A percentile compares a stretch with the other conserved stretches of the same genome.
These are phyloP conservation scores for Chionis minor DNA, from an alignment of 2,113 vertebrate species.

Conservation along the genomic window DNA sequence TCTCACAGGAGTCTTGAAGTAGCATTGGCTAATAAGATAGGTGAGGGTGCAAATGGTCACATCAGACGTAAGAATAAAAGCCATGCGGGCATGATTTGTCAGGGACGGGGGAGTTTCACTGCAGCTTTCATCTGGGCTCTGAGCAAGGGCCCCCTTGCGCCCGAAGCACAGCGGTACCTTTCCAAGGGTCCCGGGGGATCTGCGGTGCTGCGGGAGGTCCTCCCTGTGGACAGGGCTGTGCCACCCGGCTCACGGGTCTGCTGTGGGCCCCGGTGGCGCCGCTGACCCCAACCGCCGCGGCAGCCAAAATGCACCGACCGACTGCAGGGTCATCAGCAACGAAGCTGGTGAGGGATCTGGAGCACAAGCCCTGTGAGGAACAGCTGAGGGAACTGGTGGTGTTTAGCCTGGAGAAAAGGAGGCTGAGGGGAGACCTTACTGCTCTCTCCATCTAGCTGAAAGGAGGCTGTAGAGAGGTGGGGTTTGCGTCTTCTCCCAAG, in stretches of 20 bases:
- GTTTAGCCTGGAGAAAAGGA: neutral
- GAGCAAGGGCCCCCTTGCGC: rapidly evolving
- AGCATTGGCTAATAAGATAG: neutral
- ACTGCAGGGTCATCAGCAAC: neutral
- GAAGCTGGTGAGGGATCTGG: neutral
- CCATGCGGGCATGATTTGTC: neutral
- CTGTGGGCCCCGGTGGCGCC: rapidly evolving
- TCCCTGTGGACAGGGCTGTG: neutral
- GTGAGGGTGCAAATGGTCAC: neutral
- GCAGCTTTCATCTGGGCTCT: neutral
- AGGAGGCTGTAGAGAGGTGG: neutral
- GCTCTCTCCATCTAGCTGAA: neutral
- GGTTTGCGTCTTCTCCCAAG: neutral
- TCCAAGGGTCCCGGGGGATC: neutral
- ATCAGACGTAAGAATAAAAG: rapidly evolving
- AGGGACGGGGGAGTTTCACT: neutral
- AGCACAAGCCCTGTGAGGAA: neutral
- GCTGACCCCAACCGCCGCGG: rapidly evolving
- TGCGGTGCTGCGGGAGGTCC: neutral
- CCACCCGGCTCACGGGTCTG: rapidly evolving
- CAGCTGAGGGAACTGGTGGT: neutral
- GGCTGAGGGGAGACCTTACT: neutral
- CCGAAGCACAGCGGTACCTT: rapidly evolving
- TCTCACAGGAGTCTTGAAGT: neutral
- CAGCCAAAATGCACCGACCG: rapidly evolving